These are phyloP conservation scores for Leptosomus discolor DNA, from an alignment of 2,113 vertebrate species.

Conservation along the genomic window DNA sequence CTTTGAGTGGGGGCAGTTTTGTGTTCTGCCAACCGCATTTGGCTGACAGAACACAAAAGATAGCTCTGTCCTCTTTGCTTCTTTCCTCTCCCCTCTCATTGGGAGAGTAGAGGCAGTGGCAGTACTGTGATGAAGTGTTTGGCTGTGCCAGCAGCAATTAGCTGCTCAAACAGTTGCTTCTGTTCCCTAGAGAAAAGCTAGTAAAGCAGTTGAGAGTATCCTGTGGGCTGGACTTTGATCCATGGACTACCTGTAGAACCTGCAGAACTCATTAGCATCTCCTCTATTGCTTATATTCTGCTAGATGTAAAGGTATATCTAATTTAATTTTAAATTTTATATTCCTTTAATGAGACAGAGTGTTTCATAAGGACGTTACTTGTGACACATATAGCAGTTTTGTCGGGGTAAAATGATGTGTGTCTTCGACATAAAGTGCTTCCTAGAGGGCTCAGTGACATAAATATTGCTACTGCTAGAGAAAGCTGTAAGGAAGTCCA, in stretches of 20 bases:
- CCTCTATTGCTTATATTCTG: not conserved
- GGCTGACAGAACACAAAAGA: not conserved
- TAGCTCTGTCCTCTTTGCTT: not conserved
- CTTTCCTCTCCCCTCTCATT: not conserved
- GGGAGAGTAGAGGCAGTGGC: not conserved
- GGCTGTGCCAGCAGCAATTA: not conserved
- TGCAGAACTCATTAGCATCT: not conserved
- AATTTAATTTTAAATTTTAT: constrained; percentile 41
- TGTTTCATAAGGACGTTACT: not conserved
- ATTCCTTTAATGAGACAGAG: constrained; percentile 13
- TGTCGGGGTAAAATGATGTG: not conserved
- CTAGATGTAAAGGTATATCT: not conserved
- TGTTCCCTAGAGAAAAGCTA: not conserved
- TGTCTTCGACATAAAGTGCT: not conserved
- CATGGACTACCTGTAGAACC: constrained; percentile 19
- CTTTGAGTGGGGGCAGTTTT: not conserved
- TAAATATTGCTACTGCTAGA: not conserved
- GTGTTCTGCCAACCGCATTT: not conserved
- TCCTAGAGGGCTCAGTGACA: not conserved
- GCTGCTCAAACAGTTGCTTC: not conserved
- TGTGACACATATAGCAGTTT: not conserved
- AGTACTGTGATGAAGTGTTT: not conserved
- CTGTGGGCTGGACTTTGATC: not conserved
- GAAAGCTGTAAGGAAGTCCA: not conserved
- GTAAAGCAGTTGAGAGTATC: not conserved